Base-by-base conservation (phyloP, 1,140 invertebrate species). In the Whitmania pigra region DNA sequence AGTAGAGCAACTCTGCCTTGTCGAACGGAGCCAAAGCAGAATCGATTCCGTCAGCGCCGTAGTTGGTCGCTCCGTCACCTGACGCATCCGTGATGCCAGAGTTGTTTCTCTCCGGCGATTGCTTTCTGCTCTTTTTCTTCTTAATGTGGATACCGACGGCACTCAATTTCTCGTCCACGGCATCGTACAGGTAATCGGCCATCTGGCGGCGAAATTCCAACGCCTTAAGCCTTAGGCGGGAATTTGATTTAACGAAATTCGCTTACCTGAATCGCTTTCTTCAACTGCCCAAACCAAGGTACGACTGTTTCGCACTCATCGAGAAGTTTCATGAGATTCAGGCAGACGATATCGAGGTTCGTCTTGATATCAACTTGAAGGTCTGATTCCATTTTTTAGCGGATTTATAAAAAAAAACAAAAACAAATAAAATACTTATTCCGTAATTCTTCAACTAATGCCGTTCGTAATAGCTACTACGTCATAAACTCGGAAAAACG, bases 301-400 rank as follows among this genome's bases (percentile, higher is more conserved):
- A 63, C 57, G 29, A 63, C 29, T 1, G 22, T 63, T 31, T 63
- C 57, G 22, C 22, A 25, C 11, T 31, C 29, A 31, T 63, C 57
- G 57, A 63, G 57, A n/a, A 63, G 57, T 13, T 31, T 63, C 57
- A 25, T 63, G 57, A 63, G 29, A n/a, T 63, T 63, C 22, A 63
- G 18, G 57, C 57, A 25, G 4, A 63, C 57, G 22, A 63, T n/a
- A 31, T 63, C 57, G 22, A 63, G 29, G 18, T 63, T 63, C 22
- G 29, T 22, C 29, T 63, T 63, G 57, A 63, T 31, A 22, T 63
- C 57, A 25, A 49, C 43, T 49, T 49, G 43, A 13, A 49, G 43
- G 43, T 49, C 43, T 49, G 43, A 49, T 49, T 49, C 43, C 43
- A 49, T 49, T 49, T 49, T 49, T 49, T 49, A 49, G 9, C 43